Evolutionary conservation across 2,113 vertebrate genomes (phyloP).

Genomic region (Bubo blakistoni): DNA sequence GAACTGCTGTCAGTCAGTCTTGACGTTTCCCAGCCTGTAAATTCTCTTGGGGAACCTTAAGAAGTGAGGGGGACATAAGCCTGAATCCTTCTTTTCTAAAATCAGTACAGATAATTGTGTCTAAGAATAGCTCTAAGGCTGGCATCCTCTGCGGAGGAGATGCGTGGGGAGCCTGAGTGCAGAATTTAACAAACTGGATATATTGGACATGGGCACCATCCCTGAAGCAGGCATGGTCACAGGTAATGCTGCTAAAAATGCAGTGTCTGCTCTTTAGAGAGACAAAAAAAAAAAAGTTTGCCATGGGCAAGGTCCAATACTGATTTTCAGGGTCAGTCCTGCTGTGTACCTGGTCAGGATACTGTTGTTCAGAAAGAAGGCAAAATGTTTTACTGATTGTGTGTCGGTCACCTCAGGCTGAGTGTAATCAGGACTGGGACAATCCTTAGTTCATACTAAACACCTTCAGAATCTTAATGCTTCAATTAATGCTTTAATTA

Average conservation of each 20-base stretch:
- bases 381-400: neutral
- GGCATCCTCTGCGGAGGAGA: neutral
- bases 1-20: neutral
- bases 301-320: accelerated
- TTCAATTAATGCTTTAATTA: neutral
- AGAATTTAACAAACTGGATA: neutral
- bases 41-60: neutral
- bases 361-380: neutral
- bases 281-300: neutral
- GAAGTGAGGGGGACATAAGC: neutral
- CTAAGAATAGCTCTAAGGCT: neutral
- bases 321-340: neutral
- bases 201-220: neutral
- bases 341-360: neutral
- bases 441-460: neutral
- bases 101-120: neutral
- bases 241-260: neutral
- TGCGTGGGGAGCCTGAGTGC: neutral
- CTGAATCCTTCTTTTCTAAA: neutral
- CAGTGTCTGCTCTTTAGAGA: neutral
- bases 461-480: neutral
- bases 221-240: neutral
- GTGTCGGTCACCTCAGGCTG: neutral
- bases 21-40: neutral
- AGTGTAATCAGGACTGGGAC: neutral